phyloP scores from a whole-genome alignment of 2,113 vertebrate genomes.

The Chionomys nivalis region DNA sequence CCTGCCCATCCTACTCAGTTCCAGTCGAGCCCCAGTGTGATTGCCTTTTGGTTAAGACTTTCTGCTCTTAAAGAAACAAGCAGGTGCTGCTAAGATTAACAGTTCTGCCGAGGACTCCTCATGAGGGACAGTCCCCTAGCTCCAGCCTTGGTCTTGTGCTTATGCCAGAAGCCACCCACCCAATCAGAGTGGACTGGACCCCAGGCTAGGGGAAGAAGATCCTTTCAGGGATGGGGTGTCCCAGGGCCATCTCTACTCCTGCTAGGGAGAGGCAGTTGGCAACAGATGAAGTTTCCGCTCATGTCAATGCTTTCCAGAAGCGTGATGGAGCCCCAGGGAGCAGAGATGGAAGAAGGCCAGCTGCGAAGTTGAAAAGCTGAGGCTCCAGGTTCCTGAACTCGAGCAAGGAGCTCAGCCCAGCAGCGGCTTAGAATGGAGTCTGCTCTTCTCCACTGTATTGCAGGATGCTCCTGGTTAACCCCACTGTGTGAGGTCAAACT shows the following conservation, averaged over 20 bases:
- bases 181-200: background rate
- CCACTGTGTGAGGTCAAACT: background rate
- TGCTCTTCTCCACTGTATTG: too few relatives aligned
- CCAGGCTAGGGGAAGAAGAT: background rate
- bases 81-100: background rate
- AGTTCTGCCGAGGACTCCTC: background rate
- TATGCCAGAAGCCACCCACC: background rate
- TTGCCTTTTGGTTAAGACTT: background rate
- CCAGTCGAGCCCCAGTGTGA: background rate
- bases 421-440: background rate
- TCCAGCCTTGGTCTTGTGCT: background rate
- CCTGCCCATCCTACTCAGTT: too few relatives aligned
- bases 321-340: background rate
- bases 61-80: background rate
- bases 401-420: background rate
- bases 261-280: background rate
- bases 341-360: background rate
- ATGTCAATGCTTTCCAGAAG: background rate
- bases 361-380: background rate
- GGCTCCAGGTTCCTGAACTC: background rate
- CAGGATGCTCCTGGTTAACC: background rate
- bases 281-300: background rate
- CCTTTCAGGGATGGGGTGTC: background rate
- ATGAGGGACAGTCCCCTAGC: background rate
- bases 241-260: background rate